A percentile compares a stretch with the other conserved stretches of the same genome.
phyloP scores from a whole-genome alignment of 2,113 vertebrate species.

The Callopanchax toddi region DNA sequence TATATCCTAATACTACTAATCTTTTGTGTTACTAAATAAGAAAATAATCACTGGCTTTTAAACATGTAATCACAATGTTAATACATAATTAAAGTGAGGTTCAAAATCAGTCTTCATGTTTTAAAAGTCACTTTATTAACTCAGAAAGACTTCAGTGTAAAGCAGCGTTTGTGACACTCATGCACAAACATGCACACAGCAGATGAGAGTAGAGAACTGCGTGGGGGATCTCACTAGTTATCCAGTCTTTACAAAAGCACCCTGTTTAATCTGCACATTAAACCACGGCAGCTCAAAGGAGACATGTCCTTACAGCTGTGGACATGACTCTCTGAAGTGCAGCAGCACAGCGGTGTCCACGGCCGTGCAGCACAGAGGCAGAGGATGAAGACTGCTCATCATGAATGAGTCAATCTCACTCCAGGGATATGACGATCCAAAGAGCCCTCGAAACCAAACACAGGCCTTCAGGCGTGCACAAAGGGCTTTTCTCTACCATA shows the following conservation, averaged over 20 bases:
- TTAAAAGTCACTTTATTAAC: conserved; percentile 39
- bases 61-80: too few species aligned
- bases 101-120: too few species aligned
- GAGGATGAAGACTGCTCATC: conserved; percentile 43
- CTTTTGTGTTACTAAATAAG: too few species aligned
- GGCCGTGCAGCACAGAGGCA: conserved; percentile 22
- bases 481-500: conserved; percentile 65
- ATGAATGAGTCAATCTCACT: conserved; percentile 69
- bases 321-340: conserved; percentile 63
- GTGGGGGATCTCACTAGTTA: conserved; percentile 58
- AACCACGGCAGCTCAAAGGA: conserved; percentile 66
- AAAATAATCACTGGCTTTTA: too few species aligned
- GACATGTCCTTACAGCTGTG: conserved; percentile 68
- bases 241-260: conserved; percentile 48
- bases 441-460: conserved; percentile 54
- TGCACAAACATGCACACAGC: conserved; percentile 24
- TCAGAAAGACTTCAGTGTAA: conserved; percentile 22
- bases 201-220: conserved; percentile 37
- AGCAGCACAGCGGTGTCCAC: conserved; percentile 50
- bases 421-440: conserved; percentile 67
- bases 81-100: too few species aligned
- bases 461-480: conserved; percentile 53
- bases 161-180: neutral
- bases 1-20: too few species aligned
- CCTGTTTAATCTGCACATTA: conserved; percentile 70